These are phyloP conservation scores for Leuciscus waleckii DNA, from an alignment of 2,797 vertebrate species.

Conservation along the genomic window DNA sequence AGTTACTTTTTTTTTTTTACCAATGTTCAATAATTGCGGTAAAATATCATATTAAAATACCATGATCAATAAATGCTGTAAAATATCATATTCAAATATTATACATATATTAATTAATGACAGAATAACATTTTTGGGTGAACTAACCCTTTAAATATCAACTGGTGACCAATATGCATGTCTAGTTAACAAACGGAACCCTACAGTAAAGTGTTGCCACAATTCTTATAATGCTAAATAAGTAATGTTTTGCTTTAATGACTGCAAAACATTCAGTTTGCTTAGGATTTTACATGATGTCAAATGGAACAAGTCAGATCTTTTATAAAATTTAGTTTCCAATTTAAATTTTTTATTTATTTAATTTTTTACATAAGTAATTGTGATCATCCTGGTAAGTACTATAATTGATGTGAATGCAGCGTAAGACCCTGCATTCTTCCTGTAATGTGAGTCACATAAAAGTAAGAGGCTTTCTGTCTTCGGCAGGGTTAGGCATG, in stretches of 20 bases:
- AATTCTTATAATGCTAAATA: background rate
- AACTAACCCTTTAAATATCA: background rate
- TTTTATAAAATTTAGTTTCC: background rate
- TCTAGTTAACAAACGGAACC: background rate
- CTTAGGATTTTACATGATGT: background rate
- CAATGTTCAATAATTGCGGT: too few relatives aligned
- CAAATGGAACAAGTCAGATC: background rate
- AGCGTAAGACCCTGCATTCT: too few relatives aligned
- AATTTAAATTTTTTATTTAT: too few relatives aligned
- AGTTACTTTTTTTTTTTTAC: too few relatives aligned
- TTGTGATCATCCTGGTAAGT: background rate
- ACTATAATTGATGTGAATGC: background rate
- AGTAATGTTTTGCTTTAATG: background rate
- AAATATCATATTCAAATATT: too few relatives aligned
- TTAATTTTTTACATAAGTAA: background rate
- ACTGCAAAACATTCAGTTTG: background rate
- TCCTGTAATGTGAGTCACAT: background rate
- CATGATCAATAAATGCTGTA: too few relatives aligned
- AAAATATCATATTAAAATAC: too few relatives aligned
- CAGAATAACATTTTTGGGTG: too few relatives aligned
- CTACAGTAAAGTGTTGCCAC: background rate
- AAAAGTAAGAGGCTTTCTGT: background rate
- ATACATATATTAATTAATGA: too few relatives aligned
- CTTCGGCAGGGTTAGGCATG: slow-evolving; percentile 89
- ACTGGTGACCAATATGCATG: background rate